Conservation (phyloP, 2,797 vertebrate genomes). For the Diceros bicornis region DNA sequence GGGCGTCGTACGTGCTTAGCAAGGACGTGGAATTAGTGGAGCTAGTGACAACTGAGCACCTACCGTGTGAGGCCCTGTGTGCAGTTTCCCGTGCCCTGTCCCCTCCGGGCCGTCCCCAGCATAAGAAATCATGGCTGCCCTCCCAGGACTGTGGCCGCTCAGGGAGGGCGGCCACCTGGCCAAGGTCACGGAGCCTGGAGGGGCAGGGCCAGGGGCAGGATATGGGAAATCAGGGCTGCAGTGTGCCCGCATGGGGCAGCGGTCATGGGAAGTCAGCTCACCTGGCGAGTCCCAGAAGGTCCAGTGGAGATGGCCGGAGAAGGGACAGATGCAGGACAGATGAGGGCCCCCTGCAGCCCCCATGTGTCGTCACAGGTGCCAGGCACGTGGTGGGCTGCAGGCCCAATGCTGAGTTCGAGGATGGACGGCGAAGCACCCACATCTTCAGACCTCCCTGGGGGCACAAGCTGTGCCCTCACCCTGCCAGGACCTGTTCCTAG, state of each 20-base stretch:
- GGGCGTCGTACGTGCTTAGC: fast-evolving
- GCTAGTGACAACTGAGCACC: fast-evolving
- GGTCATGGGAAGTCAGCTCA: neutral
- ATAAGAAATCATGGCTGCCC: neutral
- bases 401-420: fast-evolving
- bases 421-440: fast-evolving
- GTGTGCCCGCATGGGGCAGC: fast-evolving
- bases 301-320: fast-evolving
- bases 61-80: fast-evolving
- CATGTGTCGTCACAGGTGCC: fast-evolving
- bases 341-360: fast-evolving
- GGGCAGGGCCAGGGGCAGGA: neutral
- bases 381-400: neutral
- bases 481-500: neutral
- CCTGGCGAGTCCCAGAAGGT: neutral
- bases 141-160: neutral
- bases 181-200: neutral
- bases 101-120: fast-evolving
- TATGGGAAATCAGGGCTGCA: fast-evolving
- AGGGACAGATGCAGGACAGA: neutral
- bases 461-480: neutral
- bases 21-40: fast-evolving
- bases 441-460: fast-evolving
- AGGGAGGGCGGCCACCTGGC: neutral
- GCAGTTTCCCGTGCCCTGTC: fast-evolving